Conservation (phyloP, 2,113 vertebrate species). For the Ammodramus savannarum region DNA sequence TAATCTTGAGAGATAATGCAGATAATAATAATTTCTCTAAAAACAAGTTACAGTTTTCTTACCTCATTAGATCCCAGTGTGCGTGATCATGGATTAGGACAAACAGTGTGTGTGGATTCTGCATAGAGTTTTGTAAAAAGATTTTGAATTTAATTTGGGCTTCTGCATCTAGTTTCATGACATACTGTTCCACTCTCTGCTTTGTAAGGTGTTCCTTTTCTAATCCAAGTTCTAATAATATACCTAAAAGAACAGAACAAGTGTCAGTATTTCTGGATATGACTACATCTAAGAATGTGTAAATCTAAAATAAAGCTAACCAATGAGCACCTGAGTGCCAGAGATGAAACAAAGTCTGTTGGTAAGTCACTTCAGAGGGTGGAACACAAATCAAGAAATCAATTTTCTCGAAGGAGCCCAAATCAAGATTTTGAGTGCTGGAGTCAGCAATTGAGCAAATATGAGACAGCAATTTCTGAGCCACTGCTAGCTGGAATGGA, state of each 20-base stretch:
- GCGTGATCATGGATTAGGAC: constrained; percentile 95
- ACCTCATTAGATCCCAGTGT: constrained; percentile 94
- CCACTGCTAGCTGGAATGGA: constrained; percentile 93
- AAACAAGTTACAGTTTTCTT: not conserved
- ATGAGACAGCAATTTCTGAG: constrained; percentile 94
- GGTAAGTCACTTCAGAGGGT: constrained; percentile 93
- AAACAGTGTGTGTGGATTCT: constrained; percentile 92
- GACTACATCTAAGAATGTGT: not conserved
- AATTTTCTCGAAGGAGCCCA: constrained; percentile 88
- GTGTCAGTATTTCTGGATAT: not conserved
- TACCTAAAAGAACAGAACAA: constrained; percentile 73
- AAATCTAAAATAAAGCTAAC: not conserved
- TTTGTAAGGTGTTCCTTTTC: constrained; percentile 82
- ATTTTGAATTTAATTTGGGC: constrained; percentile 82
- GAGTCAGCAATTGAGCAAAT: constrained; percentile 97
- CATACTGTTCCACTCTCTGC: constrained; percentile 82
- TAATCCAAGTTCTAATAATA: constrained; percentile 88
- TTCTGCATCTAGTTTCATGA: constrained; percentile 87
- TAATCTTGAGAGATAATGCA: not conserved
- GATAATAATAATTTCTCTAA: not conserved
- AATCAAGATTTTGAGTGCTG: constrained; percentile 93
- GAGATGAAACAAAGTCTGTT: constrained; percentile 90
- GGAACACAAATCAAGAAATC: constrained; percentile 90
- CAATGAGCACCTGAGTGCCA: constrained; percentile 86
- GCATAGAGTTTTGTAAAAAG: constrained; percentile 87